Percentiles rank a stretch among this genome's conserved stretches.
Conservation (phyloP, 2,797 vertebrate species). For the Merluccius polli region DNA sequence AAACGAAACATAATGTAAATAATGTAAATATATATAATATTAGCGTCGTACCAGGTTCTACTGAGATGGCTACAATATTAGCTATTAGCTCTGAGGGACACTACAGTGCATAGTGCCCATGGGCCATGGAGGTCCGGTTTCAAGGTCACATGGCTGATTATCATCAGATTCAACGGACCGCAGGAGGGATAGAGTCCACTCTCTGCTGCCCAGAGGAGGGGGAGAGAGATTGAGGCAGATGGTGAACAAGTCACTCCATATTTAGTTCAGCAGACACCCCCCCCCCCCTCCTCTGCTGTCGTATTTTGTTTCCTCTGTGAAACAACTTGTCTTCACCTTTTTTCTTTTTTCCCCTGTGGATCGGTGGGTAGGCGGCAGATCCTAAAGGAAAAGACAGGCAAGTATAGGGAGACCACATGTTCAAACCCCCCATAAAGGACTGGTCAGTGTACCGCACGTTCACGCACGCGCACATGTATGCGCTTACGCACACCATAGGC, state of each 20-base stretch:
- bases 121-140: background rate
- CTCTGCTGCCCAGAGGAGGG: background rate
- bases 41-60: background rate
- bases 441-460: too few relatives aligned
- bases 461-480: too few relatives aligned
- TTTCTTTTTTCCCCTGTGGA: background rate
- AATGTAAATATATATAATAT: background rate
- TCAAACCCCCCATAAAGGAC: too few relatives aligned
- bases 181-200: background rate
- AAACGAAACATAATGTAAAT: background rate
- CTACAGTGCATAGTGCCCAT: too few relatives aligned
- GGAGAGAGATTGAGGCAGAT: conserved; percentile 12
- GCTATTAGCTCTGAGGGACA: too few relatives aligned
- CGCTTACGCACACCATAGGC: too few relatives aligned
- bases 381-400: too few relatives aligned
- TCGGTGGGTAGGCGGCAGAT: too few relatives aligned
- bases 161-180: background rate
- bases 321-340: background rate
- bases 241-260: conserved; percentile 3
- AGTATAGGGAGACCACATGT: too few relatives aligned
- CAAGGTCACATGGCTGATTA: background rate
- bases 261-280: conserved; percentile 18
- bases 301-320: background rate
- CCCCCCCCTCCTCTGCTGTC: conserved; percentile 7
- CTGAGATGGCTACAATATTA: background rate